Base-by-base conservation (phyloP, 2,888 invertebrate genomes). In the Dolichomitus sp. region DNA sequence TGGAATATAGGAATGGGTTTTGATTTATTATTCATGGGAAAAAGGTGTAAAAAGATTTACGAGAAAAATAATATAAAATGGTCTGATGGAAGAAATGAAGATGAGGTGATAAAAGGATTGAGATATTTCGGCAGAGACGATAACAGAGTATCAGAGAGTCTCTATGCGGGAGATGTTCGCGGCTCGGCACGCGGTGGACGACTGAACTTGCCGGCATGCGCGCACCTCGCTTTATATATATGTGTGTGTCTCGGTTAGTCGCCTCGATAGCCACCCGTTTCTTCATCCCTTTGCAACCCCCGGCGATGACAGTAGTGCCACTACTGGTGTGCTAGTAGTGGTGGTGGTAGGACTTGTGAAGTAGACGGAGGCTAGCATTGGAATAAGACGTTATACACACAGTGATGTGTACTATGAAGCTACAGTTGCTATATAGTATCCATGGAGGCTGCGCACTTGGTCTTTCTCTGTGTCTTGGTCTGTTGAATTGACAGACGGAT, bases 151-250 rank as follows among this genome's bases (percentile, higher is more conserved):
- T 80, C 69, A 50, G 74, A 65, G 70, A 74, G 66, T 69, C 70
- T 78, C 74, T 70, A 61, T 70, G 85, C 82, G 85, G 74, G 86
- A 75, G 90, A 90, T 89, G 88, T 88, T 90, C 90, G 87, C 90
- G 84, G 89, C 83, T 90, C 90, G 89, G 86, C 90, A 90, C 90
- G 89, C 90, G 90, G 86, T 89, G 86, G 87, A 87, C 89, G 90
- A 90, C 90, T 90, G 90, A 90, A 89, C 89, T 88, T 88, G 88
- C 87, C 87, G 88, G 87, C 90, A 89, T 89, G 87, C 90, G 90
- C 90, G 90, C 90, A 89, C 88, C 89, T 87, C 88, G 87, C 88
- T 90, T 83, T 85, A 86, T 85, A 79, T 40, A 63, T 33, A 75
- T 79, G 42, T 73, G 14, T 59, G 65, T 17, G 75, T 65, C 81